Base-by-base conservation (phyloP, 2,888 invertebrate species). In the Drosophila aldrichi region DNA sequence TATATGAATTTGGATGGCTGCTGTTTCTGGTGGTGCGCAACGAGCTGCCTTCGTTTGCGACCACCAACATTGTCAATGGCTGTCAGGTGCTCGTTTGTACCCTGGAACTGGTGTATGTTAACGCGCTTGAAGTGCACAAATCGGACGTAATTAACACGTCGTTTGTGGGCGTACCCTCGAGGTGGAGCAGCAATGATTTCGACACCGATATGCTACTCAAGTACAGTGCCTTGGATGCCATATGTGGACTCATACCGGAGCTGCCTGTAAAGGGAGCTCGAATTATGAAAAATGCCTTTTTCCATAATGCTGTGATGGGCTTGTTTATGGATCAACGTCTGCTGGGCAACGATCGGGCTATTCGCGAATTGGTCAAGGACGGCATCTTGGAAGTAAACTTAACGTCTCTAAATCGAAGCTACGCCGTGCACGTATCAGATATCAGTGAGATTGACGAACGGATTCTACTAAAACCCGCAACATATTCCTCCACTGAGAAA, bases 1-100 rank as follows among this genome's bases (percentile, higher is more conserved):
- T 89, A 0, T 89, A 77, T 41, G 85, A 88, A 12, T 78, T 86
- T 32, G 78, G 89, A 4, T 86, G 86, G 86, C 62, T 86, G 1
- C 44, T 86, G 7, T 86, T 89, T 29, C 67, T 86, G 14, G 54
- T 70, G 34, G 59, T 74, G 2, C 80, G 89, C 6, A 89, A 82
- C 29, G 81, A 80, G 36, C 32, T 88, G 34, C 84, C 80, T 1
- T 34, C 68, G 1, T 68, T 76, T 43, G 59, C 60, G 1, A 70
- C 71, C 2, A 44, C 16, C 10, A 81, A 71, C 36, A 59, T 88
- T 3, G 61, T 84, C 16, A 67, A 65, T 32, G 74, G 79, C 14
- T 84, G 76, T 14, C 81, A 86, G 25, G 40, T 89, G 10, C 72
- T 89, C 7, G 32, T 89, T 7, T 86, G 86, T 43, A 52, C 65